Evolutionary conservation across 2,888 invertebrate genomes (phyloP).

Genomic region (Ptychoptera albimana): DNA sequence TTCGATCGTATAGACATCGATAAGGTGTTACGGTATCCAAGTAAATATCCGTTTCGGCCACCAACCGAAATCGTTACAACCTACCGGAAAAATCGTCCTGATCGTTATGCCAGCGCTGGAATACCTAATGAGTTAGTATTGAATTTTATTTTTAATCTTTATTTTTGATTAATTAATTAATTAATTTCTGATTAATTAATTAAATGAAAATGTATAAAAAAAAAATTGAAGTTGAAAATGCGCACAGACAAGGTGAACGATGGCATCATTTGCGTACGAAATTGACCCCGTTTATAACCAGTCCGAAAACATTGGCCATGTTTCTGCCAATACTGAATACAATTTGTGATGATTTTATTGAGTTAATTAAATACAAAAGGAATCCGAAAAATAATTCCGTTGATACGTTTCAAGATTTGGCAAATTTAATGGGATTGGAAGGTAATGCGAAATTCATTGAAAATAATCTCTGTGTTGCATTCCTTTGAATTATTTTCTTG

Average conservation of each 20-base stretch:
- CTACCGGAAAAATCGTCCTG: conserved; percentile 56
- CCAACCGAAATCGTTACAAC: conserved; percentile 65
- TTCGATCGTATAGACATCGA: conserved; percentile 57
- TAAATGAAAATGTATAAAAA: no score
- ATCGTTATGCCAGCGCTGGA: conserved; percentile 66
- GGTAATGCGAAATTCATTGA: conserved; percentile 33
- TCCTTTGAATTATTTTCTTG: no score
- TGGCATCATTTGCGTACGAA: conserved; percentile 60
- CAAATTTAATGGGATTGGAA: conserved; percentile 66
- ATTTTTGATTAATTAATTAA: no score
- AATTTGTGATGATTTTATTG: conserved; percentile 63
- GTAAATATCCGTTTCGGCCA: conserved; percentile 63
- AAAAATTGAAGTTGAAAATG: no score
- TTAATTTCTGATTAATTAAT: no score
- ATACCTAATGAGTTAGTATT: conserved; percentile 66
- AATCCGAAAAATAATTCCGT: conserved; percentile 37
- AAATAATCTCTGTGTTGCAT: no score
- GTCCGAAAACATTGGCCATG: conserved; percentile 54
- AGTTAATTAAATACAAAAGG: conserved; percentile 42
- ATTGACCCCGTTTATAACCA: conserved; percentile 59
- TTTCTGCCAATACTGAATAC: conserved; percentile 59
- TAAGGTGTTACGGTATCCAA: conserved; percentile 52
- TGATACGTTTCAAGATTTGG: conserved; percentile 50
- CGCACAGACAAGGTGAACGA: conserved; percentile 50
- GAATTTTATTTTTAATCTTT: conserved; percentile 5